phyloP scores from a whole-genome alignment of 2,113 vertebrate genomes.

The Sardina pilchardus region DNA sequence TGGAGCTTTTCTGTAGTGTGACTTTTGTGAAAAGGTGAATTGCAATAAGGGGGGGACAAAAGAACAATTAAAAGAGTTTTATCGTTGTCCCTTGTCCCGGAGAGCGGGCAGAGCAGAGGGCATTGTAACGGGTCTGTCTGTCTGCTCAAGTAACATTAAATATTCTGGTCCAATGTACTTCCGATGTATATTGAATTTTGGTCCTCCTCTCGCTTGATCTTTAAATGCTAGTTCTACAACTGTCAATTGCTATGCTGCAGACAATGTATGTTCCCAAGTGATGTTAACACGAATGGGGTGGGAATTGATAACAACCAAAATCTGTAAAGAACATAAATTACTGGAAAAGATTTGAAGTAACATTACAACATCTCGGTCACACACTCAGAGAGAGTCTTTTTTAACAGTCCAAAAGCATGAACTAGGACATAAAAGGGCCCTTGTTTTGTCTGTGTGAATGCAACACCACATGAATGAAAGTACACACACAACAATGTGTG shows the following conservation, averaged over 20 bases:
- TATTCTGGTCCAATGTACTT: no score
- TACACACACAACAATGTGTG: background rate
- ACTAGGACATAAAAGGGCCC: background rate
- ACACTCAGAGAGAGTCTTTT: background rate
- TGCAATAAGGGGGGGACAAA: no score
- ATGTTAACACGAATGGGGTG: background rate
- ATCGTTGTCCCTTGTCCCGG: no score
- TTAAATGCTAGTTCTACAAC: background rate
- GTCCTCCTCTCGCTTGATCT: background rate
- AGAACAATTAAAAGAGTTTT: no score
- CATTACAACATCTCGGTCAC: background rate
- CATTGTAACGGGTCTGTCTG: no score
- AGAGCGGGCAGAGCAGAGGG: no score
- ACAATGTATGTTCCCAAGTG: background rate
- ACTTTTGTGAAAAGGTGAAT: no score
- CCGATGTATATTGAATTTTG: background rate
- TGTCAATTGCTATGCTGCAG: background rate
- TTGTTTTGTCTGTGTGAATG: background rate
- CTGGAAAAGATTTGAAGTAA: background rate
- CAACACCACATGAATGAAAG: background rate
- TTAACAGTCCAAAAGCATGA: background rate
- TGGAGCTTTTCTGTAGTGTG: no score
- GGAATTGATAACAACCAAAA: background rate
- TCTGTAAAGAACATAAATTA: background rate
- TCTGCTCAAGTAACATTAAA: no score